phyloP scores from a whole-genome alignment of 2,888 invertebrate species.

The Nipponacmea schrenckii region DNA sequence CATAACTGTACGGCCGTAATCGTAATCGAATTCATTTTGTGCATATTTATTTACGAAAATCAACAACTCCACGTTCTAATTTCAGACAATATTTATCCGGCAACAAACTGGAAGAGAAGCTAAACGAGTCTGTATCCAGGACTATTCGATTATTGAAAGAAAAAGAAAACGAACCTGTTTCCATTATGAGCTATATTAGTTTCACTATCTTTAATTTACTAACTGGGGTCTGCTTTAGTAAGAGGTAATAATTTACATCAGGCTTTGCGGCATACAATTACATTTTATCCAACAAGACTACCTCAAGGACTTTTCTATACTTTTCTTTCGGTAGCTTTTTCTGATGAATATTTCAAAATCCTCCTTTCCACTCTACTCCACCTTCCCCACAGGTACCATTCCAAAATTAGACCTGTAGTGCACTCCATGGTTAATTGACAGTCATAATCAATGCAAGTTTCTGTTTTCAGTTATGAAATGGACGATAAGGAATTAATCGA shows the following conservation, averaged over 20 bases:
- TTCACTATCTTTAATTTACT: neutral
- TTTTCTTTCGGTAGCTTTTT: no score
- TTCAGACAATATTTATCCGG: neutral
- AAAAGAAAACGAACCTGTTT: neutral
- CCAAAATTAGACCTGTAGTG: no score
- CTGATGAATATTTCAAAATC: neutral
- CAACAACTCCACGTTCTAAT: neutral
- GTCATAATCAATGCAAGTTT: neutral
- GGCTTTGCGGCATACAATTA: no score
- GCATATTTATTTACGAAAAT: no score
- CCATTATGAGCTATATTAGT: neutral
- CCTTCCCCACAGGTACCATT: no score
- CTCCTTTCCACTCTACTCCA: neutral
- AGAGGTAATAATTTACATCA: neutral
- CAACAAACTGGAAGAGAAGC: neutral
- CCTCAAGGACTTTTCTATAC: no score
- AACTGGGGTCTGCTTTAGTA: neutral
- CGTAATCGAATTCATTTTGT: no score
- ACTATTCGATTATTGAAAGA: neutral
- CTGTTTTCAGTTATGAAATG: constrained; percentile 19
- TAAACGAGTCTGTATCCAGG: neutral
- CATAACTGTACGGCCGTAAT: no score
- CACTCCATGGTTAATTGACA: neutral
- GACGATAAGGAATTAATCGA: constrained; percentile 21
- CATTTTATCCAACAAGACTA: no score